Conservation (phyloP, 1,140 invertebrate species). For the Listronotus bonariensis region DNA sequence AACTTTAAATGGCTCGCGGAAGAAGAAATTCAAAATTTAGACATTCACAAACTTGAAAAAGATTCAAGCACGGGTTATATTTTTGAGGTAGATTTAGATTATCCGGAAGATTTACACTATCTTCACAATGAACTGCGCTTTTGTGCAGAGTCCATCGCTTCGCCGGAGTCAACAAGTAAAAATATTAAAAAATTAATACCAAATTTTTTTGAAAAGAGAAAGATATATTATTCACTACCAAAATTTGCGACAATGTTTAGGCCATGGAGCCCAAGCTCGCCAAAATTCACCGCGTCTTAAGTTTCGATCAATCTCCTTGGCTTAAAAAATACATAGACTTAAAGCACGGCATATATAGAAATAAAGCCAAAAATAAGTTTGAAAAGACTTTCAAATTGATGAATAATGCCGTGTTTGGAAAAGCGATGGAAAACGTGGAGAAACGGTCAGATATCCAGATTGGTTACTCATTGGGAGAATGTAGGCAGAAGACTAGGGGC, state of each 20-base stretch:
- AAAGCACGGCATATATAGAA: slow-evolving; percentile 50
- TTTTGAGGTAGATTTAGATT: slow-evolving; percentile 57
- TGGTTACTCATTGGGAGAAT: slow-evolving; percentile 44
- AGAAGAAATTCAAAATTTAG: too few species aligned
- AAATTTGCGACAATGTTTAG: slow-evolving; percentile 49
- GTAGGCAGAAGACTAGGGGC: slow-evolving; percentile 29
- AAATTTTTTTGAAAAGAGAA: too few species aligned
- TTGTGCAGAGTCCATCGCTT: slow-evolving; percentile 45
- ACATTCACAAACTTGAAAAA: too few species aligned
- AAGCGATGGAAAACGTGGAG: slow-evolving; percentile 57
- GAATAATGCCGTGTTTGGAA: slow-evolving; percentile 57
- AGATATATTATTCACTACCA: slow-evolving; percentile 54
- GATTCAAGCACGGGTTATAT: too few species aligned
- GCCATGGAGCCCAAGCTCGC: slow-evolving; percentile 49
- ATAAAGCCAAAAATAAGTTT: slow-evolving; percentile 52
- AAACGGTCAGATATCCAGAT: slow-evolving; percentile 51
- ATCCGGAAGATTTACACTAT: slow-evolving; percentile 49
- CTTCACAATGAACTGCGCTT: slow-evolving; percentile 55
- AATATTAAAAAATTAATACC: slow-evolving; percentile 54
- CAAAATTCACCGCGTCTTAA: slow-evolving; percentile 45
- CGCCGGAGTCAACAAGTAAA: slow-evolving; percentile 35
- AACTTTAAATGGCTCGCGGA: too few species aligned
- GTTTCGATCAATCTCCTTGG: slow-evolving; percentile 52
- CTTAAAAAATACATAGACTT: slow-evolving; percentile 54
- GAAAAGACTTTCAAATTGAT: slow-evolving; percentile 57